Conservation (phyloP, 2,113 vertebrate species). For the Antigone vipio region DNA sequence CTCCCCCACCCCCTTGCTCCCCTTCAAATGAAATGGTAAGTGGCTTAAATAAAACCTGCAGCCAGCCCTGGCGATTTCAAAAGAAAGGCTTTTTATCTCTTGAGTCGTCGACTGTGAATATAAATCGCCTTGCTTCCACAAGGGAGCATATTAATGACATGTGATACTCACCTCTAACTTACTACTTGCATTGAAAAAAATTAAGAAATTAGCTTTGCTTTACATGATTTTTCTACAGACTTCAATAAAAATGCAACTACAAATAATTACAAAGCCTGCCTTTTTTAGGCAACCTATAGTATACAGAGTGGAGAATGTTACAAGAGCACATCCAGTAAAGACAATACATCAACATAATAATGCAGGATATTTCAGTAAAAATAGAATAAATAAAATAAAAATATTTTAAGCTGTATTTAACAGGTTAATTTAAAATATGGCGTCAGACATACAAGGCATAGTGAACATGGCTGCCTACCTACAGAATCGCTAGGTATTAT, state of each 20-base stretch:
- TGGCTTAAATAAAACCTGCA: conserved; percentile 45
- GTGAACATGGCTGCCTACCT: conserved; percentile 74
- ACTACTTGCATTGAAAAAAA: conserved; percentile 65
- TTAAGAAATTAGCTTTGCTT: conserved; percentile 63
- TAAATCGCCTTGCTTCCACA: conserved; percentile 4
- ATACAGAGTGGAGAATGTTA: conserved; percentile 72
- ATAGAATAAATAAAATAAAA: conserved; percentile 99
- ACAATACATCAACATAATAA: conserved; percentile 75
- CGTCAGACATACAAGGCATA: conserved; percentile 81
- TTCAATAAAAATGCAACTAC: conserved; percentile 77
- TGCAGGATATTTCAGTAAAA: conserved; percentile 91
- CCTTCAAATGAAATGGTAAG: background rate
- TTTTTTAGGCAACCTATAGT: conserved; percentile 60
- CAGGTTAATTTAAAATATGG: conserved; percentile 76
- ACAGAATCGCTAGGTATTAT: conserved; percentile 67
- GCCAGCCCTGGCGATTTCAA: conserved; percentile 8
- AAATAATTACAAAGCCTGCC: conserved; percentile 77
- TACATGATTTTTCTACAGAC: conserved; percentile 70
- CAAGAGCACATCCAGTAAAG: conserved; percentile 67
- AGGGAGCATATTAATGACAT: background rate
- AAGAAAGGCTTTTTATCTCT: conserved; percentile 34
- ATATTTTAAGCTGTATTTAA: conserved; percentile 87
- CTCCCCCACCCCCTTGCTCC: background rate
- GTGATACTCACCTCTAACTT: conserved; percentile 37
- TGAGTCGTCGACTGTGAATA: background rate